Conservation (phyloP, 2,797 vertebrate genomes). For the Halcyon badia region DNA sequence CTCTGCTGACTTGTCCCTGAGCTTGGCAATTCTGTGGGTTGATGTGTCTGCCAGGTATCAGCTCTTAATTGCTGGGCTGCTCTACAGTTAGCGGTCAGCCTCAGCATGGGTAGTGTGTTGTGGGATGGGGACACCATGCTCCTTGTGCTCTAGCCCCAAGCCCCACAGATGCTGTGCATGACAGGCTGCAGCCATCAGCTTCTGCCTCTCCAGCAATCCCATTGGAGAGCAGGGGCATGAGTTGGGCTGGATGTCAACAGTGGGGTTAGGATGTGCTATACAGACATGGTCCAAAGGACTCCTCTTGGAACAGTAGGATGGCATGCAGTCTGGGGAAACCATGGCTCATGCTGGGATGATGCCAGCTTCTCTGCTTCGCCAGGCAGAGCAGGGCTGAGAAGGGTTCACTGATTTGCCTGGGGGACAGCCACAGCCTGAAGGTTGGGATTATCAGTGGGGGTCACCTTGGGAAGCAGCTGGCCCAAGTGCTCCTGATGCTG, state of each 20-base stretch:
- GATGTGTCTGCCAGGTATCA: neutral
- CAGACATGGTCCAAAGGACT: fast-evolving
- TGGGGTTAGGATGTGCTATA: too few species aligned
- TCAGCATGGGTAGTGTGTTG: neutral
- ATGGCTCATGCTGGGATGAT: neutral
- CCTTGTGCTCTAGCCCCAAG: neutral
- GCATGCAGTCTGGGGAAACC: neutral
- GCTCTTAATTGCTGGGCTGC: neutral
- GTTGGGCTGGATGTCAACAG: neutral
- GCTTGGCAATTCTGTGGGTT: neutral
- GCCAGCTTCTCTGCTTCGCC: neutral
- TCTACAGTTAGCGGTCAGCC: neutral
- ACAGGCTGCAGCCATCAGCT: neutral
- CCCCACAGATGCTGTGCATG: neutral
- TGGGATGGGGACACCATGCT: neutral
- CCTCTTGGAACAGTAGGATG: neutral
- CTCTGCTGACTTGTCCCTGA: neutral
- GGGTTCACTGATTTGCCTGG: neutral
- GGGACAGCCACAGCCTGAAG: neutral
- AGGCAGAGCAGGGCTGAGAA: neutral
- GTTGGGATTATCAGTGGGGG: conserved; percentile 86
- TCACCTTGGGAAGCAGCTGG: conserved; percentile 83
- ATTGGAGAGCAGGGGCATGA: neutral
- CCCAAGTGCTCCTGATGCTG: conserved; percentile 64
- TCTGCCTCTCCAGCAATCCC: neutral